Evolutionary conservation across 1,140 invertebrate genomes (phyloP), one percentile per base, ranked within the genome.

Genomic region (Euura lappo): DNA sequence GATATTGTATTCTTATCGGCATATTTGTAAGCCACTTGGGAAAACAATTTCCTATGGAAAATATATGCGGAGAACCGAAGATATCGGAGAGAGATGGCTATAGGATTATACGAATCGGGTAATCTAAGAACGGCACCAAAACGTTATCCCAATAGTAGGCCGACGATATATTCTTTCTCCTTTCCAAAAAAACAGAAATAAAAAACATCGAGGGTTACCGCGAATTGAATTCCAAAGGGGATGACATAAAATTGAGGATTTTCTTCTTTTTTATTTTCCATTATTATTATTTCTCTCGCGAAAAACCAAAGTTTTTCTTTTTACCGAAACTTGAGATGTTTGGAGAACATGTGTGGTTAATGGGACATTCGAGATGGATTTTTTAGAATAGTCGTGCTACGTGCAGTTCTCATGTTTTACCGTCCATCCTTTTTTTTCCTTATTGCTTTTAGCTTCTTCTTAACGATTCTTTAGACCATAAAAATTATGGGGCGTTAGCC

Each of bases 351-450:
- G 78, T 82, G 79, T 77, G 77, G 79, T 76, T 83, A 83, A 83
- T 83, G 80, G 81, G 60, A 75, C 79, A 77, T 77, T 80, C 75
- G 77, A 83, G 81, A 83, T 83, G 79, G 78, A 83, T 83, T 81
- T 83, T 81, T 76, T 76, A 79, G 78, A 60, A 60, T 0, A 51
- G 47, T 6, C 8, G 10, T n/a, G 51, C 6, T n/a, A 11, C 51
- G 10, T 60, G 8, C 13, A 11, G 10, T 60, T 60, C 13, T 60
- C 13, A 11, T 0, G 3, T 11, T 60, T 60, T 6, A 11, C 13
- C 3, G 10, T 6, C 13, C 13, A 60, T 60, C 13, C 13, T 60
- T 60, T 60, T 60, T 60, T n/a, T 60, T n/a, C 10, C 51, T 60
- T 60, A 8, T 60, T 60, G 8, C 13, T n/a, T 60, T 60, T 60